Base-by-base conservation (phyloP, 2,797 vertebrate genomes). In the Pelochelys cantorii region DNA sequence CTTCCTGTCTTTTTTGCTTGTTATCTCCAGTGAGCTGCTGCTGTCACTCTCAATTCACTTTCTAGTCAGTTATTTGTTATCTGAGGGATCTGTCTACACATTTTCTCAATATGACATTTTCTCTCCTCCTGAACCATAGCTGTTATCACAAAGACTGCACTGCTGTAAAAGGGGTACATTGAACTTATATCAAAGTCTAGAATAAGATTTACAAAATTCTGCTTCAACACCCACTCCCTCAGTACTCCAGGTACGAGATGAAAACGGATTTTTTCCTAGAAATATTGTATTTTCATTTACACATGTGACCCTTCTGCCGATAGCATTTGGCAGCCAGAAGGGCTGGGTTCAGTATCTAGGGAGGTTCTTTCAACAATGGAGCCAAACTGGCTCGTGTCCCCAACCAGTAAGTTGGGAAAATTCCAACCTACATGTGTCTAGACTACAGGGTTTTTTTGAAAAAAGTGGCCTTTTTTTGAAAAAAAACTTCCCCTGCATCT, bases 41-140 rank as follows among this genome's bases (percentile, higher is more conserved):
- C 97, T 97, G 97, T 97, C 97, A 97, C 92, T 97, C 89, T 96
- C 90, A 92, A 96, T 97, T 97, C 95, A 87, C 85, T 97, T 93
- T 96, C 90, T 96, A 81, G 90, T 97, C 96, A 94, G 90, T 96
- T 97, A 96, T 94, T 93, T 93, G 87, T 94, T 96, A 97, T 97
- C 95, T 95, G 90, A 90, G 7, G 17, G 86, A 93, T 94, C 92
- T 95, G 91, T 96, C 94, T 94, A 94, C 90, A 89, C 82, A n/a
- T 97, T 90, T 95, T 95, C 81, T 90, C 93, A 89, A 82, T 88
- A 95, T n/a, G 42, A 94, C 87, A 90, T 94, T 94, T 93, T 90
- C 52, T 84, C 81, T 59, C 31, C 37, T 93, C 14, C 84, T 86
- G 78, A 95, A 91, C 57, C 10, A 54, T 31, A 88, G 65, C 31